phyloP scores from a whole-genome alignment of 2,888 invertebrate genomes.

The Cephus runcator region DNA sequence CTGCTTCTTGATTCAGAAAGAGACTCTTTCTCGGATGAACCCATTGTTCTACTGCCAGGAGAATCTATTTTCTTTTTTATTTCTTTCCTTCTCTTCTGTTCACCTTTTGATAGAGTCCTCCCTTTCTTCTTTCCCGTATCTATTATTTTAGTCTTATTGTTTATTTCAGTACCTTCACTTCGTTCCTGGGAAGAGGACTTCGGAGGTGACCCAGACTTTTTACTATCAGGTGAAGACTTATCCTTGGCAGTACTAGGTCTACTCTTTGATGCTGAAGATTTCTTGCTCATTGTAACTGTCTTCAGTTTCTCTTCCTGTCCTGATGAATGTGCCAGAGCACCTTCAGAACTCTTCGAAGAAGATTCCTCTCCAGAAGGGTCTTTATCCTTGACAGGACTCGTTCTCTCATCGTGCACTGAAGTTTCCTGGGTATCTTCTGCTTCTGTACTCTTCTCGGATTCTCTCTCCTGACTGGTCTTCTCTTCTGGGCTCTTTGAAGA shows the following conservation, averaged over 20 bases:
- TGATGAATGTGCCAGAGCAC: neutral
- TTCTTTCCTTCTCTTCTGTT: neutral
- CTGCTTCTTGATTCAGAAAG: neutral
- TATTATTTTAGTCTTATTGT: neutral
- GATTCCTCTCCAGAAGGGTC: slow-evolving; percentile 7
- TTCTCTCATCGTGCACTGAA: slow-evolving; percentile 15
- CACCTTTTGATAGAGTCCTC: slow-evolving; percentile 6
- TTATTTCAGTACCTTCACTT: neutral
- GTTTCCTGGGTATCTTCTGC: slow-evolving; percentile 43
- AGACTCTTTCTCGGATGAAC: neutral
- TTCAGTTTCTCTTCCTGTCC: neutral
- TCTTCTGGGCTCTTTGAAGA: slow-evolving; percentile 42
- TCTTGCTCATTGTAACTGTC: neutral
- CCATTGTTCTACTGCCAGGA: neutral
- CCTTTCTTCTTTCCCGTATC: slow-evolving; percentile 17
- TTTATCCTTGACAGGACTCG: neutral
- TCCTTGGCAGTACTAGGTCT: slow-evolving; percentile 14
- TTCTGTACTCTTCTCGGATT: slow-evolving; percentile 50
- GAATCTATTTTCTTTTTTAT: neutral
- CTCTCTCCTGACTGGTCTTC: slow-evolving; percentile 40
- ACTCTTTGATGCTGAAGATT: neutral
- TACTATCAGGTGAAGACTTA: slow-evolving; percentile 1
- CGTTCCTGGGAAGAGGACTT: neutral
- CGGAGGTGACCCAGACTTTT: slow-evolving; percentile 2
- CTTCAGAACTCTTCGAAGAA: slow-evolving; percentile 4